These are phyloP conservation scores for Neuroscelio doddi DNA, from an alignment of 2,888 invertebrate genomes.

Conservation along the genomic window DNA sequence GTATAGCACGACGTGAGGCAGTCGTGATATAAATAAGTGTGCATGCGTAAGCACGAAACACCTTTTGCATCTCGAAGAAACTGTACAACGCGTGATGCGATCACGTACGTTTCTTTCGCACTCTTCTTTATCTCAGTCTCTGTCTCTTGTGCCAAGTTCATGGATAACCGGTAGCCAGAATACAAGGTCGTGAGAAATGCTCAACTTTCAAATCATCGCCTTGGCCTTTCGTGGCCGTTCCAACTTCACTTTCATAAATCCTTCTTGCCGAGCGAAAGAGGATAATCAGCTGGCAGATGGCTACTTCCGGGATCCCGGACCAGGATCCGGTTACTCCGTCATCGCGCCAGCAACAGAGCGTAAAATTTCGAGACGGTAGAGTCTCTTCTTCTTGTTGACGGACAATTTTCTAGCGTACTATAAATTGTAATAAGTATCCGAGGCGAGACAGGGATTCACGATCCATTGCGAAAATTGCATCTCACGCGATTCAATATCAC, in stretches of 20 bases:
- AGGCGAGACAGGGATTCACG: conserved; percentile 17
- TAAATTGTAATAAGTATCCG: conserved; percentile 41
- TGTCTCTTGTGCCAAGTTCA: no score
- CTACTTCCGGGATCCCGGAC: conserved; percentile 48
- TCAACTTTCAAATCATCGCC: conserved; percentile 55
- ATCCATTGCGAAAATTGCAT: conserved; percentile 33
- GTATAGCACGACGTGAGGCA: no score
- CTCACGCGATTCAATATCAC: conserved; percentile 35
- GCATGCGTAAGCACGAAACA: no score
- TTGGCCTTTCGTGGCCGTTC: conserved; percentile 37
- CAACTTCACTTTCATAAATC: conserved; percentile 50
- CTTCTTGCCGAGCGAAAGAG: conserved; percentile 18
- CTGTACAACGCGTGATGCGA: background rate
- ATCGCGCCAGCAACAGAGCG: conserved; percentile 42
- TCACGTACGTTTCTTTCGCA: conserved; percentile 13
- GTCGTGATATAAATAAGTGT: background rate
- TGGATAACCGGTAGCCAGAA: conserved; percentile 48
- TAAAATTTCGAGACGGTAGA: conserved; percentile 42
- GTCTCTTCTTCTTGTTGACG: conserved; percentile 24
- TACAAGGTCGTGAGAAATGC: conserved; percentile 59
- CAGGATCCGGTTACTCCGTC: conserved; percentile 48
- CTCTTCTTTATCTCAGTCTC: no score
- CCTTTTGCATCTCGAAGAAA: no score
- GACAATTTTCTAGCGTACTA: conserved; percentile 39
- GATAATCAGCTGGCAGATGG: conserved; percentile 42